Conservation (phyloP, 2,113 vertebrate genomes). For the Brachyhypopomus gauderio region DNA sequence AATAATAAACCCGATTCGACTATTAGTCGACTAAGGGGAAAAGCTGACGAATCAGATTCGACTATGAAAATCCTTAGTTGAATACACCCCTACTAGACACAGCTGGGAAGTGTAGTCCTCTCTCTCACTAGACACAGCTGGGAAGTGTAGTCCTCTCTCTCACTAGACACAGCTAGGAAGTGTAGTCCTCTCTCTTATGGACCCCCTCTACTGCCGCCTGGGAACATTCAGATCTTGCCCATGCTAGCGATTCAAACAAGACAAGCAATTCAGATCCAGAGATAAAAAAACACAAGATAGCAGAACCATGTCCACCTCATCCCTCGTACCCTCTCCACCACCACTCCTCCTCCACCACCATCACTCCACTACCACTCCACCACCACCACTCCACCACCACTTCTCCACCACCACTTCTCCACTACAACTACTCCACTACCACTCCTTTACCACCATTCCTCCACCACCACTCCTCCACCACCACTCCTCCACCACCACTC, state of each 20-base stretch:
- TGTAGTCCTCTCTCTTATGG: slow-evolving; percentile 22
- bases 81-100: too few species aligned
- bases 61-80: too few species aligned
- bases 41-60: too few species aligned
- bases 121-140: neutral
- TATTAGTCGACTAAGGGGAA: too few species aligned
- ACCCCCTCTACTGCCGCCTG: neutral
- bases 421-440: too few species aligned
- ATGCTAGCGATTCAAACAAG: slow-evolving; percentile 24
- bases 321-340: neutral
- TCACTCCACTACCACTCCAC: neutral
- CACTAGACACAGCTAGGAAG: neutral
- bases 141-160: slow-evolving; percentile 23
- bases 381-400: neutral
- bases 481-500: too few species aligned
- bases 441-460: neutral
- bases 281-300: slow-evolving; percentile 18
- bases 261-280: slow-evolving; percentile 35
- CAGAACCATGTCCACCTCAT: neutral
- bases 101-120: slow-evolving; percentile 29
- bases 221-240: neutral
- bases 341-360: neutral
- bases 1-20: too few species aligned
- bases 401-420: too few species aligned
- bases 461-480: too few species aligned